phyloP scores from a whole-genome alignment of 2,888 invertebrate genomes.

The Melolontha melolontha region DNA sequence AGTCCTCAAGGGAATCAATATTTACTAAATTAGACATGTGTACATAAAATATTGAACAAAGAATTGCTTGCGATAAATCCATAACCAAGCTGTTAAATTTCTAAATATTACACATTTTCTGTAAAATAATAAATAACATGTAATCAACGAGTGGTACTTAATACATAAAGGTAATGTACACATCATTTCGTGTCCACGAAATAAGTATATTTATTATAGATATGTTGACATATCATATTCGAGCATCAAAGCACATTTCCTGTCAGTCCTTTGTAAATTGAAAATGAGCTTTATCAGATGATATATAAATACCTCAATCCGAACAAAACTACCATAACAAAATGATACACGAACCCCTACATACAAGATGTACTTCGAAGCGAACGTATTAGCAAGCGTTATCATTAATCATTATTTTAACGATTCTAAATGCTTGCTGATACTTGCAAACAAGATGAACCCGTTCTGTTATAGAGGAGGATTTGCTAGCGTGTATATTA shows the following conservation, averaged over 20 bases:
- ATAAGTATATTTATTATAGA: neutral
- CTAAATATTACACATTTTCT: too few relatives aligned
- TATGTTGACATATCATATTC: slow-evolving; percentile 32
- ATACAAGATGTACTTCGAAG: slow-evolving; percentile 16
- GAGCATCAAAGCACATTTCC: slow-evolving; percentile 8
- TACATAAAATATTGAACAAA: too few relatives aligned
- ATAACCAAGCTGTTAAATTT: too few relatives aligned
- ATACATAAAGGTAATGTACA: too few relatives aligned
- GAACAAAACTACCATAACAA: too few relatives aligned
- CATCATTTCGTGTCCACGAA: too few relatives aligned
- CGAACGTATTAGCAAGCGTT: slow-evolving; percentile 29
- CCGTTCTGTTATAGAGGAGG: slow-evolving; percentile 27
- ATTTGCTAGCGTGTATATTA: slow-evolving; percentile 20
- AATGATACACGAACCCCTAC: too few relatives aligned
- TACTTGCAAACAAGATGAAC: slow-evolving; percentile 21
- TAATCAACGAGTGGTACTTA: neutral
- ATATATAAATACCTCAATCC: slow-evolving; percentile 2
- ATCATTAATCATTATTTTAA: slow-evolving; percentile 35
- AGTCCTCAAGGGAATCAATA: too few relatives aligned
- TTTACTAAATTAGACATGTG: too few relatives aligned
- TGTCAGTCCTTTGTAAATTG: slow-evolving; percentile 11
- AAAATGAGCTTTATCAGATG: neutral
- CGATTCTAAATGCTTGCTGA: slow-evolving; percentile 25
- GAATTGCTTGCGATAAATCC: too few relatives aligned
- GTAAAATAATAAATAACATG: slow-evolving; percentile 13